Evolutionary conservation across 2,797 vertebrate genomes (phyloP).

Genomic region (Pangasius sanitwongsei): DNA sequence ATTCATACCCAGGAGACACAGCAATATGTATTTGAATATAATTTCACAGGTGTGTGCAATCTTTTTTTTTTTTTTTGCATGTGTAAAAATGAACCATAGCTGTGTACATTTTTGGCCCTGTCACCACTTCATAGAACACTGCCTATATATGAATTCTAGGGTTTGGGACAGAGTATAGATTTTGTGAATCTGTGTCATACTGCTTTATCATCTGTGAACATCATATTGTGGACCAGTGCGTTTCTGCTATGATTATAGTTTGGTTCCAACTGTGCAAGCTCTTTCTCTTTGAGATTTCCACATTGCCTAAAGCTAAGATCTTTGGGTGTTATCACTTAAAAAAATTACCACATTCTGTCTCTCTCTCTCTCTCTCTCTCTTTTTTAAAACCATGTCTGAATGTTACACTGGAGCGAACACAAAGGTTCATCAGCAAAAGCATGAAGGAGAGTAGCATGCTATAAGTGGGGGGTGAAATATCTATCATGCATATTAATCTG

Average conservation of each 20-base stretch:
- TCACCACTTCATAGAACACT: background rate
- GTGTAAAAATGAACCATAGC: background rate
- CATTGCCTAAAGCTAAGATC: constrained; percentile 31
- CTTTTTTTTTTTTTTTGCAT: background rate
- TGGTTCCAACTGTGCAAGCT: background rate
- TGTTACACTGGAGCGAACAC: constrained; percentile 36
- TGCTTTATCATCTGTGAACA: background rate
- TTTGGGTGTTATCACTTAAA: constrained; percentile 38
- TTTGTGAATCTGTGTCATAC: background rate
- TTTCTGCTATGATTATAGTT: constrained; percentile 20
- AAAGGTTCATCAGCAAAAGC: constrained; percentile 61
- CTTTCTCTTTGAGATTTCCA: constrained; percentile 18
- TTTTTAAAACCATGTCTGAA: constrained; percentile 25
- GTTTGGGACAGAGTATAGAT: background rate
- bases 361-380: background rate
- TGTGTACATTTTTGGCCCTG: background rate
- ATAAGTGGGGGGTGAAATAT: constrained; percentile 75
- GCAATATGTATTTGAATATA: background rate
- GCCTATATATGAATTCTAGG: constrained; percentile 5
- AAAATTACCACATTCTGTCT: constrained; percentile 46
- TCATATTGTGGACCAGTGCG: background rate
- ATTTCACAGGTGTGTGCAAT: background rate
- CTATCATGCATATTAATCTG: constrained; percentile 77
- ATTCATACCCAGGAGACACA: background rate
- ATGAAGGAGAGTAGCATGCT: constrained; percentile 43